Base-by-base conservation (phyloP, 2,113 vertebrate genomes). In the Ctenomys sociabilis region DNA sequence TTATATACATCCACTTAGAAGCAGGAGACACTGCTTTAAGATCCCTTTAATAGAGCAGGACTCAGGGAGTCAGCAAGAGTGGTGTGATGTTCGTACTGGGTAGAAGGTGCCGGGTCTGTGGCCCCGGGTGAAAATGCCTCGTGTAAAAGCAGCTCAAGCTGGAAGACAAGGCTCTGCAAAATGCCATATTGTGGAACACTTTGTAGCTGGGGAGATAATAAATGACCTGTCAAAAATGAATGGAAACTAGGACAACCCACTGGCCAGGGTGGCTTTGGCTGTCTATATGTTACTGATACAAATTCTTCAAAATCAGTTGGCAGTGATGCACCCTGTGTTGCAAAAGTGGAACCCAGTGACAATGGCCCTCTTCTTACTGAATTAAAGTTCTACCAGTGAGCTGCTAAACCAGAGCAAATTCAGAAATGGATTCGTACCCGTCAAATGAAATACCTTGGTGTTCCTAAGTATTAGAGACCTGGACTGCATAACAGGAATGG, bases 351-450 rank as follows among this genome's bases (percentile, higher is more conserved):
- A 96, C 99, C 99, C 85, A 99, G 98, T 97, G 99, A 99, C 32
- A 99, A 99, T 54, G 99, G 99, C 97, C 99, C 99, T 70, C 99
- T 99, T 78, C 99, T 99, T 98, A 99, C 99, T 75, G 99, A 99
- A 98, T 98, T 99, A 95, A 99, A 99, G 98, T 99, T 99, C 97
- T 99, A 99, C 99, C 99, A 99, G 99, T 97, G 99, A 98, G 99
- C 99, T 96, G 99, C 99, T 91, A 99, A 99, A 94, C 99, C 99
- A 87, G 99, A 99, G 85, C 98, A 99, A 98, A 99, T 99, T 98
- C 98, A 99, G 94, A 98, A 98, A 90, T 99, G 99, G 99, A 99
- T 99, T 96, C 99, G 98, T 96, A 98, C 99, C 45, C 99, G 96
- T 97, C 99, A 99, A 96, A 63, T 99, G 97, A 99, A 99, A 91